Conservation (phyloP, 64 coral and sea anemone species). For the Dendronephthya gigantea region DNA sequence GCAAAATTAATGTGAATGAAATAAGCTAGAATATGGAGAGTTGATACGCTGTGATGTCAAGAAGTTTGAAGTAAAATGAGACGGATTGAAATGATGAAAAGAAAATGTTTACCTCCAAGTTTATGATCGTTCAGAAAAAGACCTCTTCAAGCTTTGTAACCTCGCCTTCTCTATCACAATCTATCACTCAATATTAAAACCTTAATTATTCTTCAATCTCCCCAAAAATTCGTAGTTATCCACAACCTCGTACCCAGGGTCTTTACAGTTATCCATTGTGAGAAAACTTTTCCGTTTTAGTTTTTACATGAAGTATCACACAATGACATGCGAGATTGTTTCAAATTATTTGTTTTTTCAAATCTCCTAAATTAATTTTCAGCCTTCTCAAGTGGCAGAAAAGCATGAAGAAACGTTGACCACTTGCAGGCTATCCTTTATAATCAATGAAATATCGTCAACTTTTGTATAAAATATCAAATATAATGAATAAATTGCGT, state of each 20-base stretch:
- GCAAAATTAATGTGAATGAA: not conserved
- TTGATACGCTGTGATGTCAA: not conserved
- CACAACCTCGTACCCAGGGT: not conserved
- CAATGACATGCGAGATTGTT: too few relatives aligned
- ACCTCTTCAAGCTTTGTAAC: not conserved
- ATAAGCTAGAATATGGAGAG: not conserved
- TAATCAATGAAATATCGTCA: not conserved
- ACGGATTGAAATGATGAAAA: not conserved
- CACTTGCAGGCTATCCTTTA: too few relatives aligned
- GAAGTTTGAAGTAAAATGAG: not conserved
- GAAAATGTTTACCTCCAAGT: not conserved
- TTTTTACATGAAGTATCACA: too few relatives aligned
- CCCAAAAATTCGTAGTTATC: too few relatives aligned
- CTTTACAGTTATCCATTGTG: too few relatives aligned
- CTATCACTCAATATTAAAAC: not conserved
- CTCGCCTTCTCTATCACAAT: not conserved
- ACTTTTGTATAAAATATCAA: not conserved
- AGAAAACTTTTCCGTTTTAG: too few relatives aligned
- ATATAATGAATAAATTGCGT: not conserved
- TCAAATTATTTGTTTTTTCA: too few relatives aligned
- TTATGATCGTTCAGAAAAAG: not conserved
- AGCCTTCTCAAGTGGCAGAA: too few relatives aligned
- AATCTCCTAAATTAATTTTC: too few relatives aligned
- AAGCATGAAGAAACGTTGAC: too few relatives aligned
- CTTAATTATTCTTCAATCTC: not conserved